Evolutionary conservation across 2,797 vertebrate genomes (phyloP).

Genomic region (Parambassis ranga): DNA sequence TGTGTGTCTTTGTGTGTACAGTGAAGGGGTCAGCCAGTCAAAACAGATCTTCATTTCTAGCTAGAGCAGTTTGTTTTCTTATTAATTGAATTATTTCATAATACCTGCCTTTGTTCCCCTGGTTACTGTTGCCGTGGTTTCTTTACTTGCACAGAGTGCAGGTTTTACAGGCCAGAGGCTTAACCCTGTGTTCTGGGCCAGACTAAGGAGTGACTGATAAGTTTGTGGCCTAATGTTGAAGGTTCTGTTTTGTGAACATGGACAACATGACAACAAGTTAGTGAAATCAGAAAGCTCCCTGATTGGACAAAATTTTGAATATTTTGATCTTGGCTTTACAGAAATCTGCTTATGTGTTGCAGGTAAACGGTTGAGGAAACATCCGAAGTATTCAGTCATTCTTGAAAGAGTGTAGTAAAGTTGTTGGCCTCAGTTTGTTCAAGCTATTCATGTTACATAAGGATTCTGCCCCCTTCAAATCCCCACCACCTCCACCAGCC

Average conservation of each 20-base stretch:
- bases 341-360: constrained; percentile 39
- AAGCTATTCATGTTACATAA: constrained; percentile 73
- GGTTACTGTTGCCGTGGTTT: too few species aligned
- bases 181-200: not conserved
- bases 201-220: too few species aligned
- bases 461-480: not conserved
- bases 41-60: not conserved
- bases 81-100: not conserved
- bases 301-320: not conserved
- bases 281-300: not conserved
- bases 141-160: too few species aligned
- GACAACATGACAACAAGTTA: too few species aligned
- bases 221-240: too few species aligned
- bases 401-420: constrained; percentile 54
- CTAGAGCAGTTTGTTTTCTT: not conserved
- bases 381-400: constrained; percentile 41
- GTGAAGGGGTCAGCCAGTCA: not conserved
- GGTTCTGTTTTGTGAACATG: too few species aligned
- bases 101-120: too few species aligned
- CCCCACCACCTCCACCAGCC: not conserved
- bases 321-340: constrained; percentile 12
- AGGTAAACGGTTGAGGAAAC: constrained; percentile 45
- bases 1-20: not conserved
- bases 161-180: too few species aligned
- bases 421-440: constrained; percentile 57